A percentile compares a stretch with the other conserved stretches of the same genome.
Evolutionary conservation across 2,113 vertebrate genomes (phyloP).

Genomic region (Centropus bengalensis): DNA sequence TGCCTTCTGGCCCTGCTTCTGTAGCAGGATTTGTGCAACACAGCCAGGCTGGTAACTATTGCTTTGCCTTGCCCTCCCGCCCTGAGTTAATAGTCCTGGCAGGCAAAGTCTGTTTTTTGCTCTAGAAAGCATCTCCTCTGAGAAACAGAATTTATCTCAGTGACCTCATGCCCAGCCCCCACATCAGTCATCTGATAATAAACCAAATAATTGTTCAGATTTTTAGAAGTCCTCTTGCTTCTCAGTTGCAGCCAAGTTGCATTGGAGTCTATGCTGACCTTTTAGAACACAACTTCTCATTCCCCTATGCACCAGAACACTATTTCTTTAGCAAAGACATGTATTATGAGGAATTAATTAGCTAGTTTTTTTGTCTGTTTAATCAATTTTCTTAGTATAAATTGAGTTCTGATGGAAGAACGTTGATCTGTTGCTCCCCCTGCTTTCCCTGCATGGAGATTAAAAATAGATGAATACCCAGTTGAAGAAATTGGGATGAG

Average conservation of each 20-base stretch:
- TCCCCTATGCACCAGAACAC: neutral
- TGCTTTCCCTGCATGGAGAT: neutral
- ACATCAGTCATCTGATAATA: neutral
- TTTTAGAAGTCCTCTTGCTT: neutral
- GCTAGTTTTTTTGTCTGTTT: slow-evolving; percentile 6
- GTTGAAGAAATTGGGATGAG: neutral
- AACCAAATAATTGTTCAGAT: neutral
- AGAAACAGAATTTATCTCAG: neutral
- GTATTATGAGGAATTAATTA: slow-evolving; percentile 47
- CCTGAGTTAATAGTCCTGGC: neutral
- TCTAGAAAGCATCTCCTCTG: neutral
- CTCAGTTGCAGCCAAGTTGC: neutral
- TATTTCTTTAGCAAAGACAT: neutral
- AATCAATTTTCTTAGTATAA: slow-evolving; percentile 43
- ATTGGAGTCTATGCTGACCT: neutral
- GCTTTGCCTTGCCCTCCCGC: neutral
- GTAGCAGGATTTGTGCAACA: neutral
- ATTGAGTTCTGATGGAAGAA: slow-evolving; percentile 24
- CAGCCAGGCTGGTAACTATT: neutral
- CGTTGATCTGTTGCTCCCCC: neutral
- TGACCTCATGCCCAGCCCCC: neutral
- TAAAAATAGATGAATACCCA: slow-evolving; percentile 43
- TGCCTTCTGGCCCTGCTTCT: neutral
- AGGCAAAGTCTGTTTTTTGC: neutral
- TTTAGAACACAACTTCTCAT: neutral